A percentile compares a stretch with the other conserved stretches of the same genome.
Conservation (phyloP, 2,113 vertebrate genomes). For the Noturus placidus region DNA sequence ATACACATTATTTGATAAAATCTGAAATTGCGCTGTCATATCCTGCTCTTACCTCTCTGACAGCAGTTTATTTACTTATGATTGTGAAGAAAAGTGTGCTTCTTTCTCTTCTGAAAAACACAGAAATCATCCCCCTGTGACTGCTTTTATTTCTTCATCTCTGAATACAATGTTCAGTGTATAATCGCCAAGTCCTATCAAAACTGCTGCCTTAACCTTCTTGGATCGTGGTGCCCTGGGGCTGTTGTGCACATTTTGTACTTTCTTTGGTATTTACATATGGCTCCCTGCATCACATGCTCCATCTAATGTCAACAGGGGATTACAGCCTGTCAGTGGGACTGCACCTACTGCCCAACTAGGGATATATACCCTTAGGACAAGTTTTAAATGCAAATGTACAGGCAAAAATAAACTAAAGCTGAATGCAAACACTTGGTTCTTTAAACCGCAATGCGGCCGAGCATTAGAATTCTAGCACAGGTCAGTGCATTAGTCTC, state of each 20-base stretch:
- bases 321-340: constrained; percentile 5
- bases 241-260: constrained; percentile 33
- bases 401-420: background rate
- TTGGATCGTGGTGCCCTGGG: constrained; percentile 4
- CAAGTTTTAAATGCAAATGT: constrained; percentile 9
- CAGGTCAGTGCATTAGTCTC: background rate
- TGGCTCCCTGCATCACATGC: constrained; percentile 21
- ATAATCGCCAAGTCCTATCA: constrained; percentile 6
- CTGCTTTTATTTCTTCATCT: background rate
- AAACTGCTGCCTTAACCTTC: constrained; percentile 12
- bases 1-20: background rate
- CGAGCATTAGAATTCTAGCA: background rate
- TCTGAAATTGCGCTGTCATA: background rate
- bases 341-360: background rate
- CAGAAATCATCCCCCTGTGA: background rate
- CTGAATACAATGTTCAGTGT: constrained; percentile 2
- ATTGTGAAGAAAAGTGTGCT: background rate
- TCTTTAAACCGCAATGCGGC: background rate
- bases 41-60: background rate
- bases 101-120: background rate
- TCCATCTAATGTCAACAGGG: constrained; percentile 34
- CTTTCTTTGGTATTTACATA: constrained; percentile 38
- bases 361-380: constrained; percentile 29
- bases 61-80: background rate
- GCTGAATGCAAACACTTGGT: background rate